Evolutionary conservation across 92 coral and sea anemone genomes (phyloP).

Genomic region (Anthopleura xanthogrammica): DNA sequence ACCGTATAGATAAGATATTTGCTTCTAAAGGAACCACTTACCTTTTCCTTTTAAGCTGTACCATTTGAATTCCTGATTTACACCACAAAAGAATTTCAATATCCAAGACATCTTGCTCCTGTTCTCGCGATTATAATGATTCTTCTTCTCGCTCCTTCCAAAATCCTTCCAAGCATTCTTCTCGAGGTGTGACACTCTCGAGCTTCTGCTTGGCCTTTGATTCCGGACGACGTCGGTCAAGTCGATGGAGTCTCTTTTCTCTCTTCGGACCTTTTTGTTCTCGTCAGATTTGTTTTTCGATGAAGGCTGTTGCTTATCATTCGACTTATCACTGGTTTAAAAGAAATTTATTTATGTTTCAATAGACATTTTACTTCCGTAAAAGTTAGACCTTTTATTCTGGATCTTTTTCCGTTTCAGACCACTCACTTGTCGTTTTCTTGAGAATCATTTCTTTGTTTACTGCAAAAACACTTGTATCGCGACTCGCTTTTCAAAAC

Average conservation of each 20-base stretch:
- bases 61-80: slow-evolving; percentile 61
- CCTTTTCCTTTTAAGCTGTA: slow-evolving; percentile 65
- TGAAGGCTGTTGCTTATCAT: neutral
- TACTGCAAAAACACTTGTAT: no score
- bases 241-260: neutral
- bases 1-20: no score
- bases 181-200: slow-evolving; percentile 28
- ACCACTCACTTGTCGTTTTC: no score
- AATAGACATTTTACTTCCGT: no score
- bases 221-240: slow-evolving; percentile 10
- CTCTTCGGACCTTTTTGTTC: neutral
- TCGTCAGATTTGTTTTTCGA: neutral
- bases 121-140: slow-evolving; percentile 11
- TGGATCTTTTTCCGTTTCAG: no score
- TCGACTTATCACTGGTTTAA: neutral
- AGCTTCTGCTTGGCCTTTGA: slow-evolving; percentile 6
- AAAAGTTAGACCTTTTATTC: no score
- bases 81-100: slow-evolving; percentile 51
- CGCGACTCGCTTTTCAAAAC: no score
- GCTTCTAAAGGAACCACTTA: neutral
- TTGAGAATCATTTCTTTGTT: no score
- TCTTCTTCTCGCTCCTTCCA: neutral
- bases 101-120: slow-evolving; percentile 30
- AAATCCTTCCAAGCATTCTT: slow-evolving; percentile 32
- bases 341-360: neutral